Evolutionary conservation across 1,140 invertebrate genomes (phyloP).

Genomic region (Ectropis grisescens): DNA sequence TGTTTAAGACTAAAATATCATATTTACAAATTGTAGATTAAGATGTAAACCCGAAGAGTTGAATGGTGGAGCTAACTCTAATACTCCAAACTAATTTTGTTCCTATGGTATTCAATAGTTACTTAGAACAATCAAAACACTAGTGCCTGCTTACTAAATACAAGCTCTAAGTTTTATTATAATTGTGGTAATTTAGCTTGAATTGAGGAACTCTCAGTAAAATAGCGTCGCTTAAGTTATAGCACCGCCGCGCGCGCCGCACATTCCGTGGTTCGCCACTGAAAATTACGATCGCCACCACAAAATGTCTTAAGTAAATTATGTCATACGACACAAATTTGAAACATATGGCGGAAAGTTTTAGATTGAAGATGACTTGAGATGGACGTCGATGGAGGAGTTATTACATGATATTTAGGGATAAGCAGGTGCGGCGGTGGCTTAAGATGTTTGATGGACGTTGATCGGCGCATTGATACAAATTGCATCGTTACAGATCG

Average conservation of each 20-base stretch:
- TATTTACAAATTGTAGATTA: no score
- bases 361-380: not conserved
- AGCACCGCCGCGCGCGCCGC: conserved; percentile 8
- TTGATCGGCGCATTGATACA: conserved; percentile 39
- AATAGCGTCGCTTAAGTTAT: no score
- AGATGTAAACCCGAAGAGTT: no score
- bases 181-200: no score
- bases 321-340: not conserved
- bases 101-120: no score
- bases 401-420: conserved; percentile 35
- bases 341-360: not conserved
- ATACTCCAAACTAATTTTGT: no score
- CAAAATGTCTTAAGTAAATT: conserved; percentile 7
- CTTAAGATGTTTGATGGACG: conserved; percentile 27
- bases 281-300: conserved; percentile 17
- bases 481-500: conserved; percentile 39
- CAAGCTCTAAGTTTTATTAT: no score
- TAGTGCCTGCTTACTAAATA: no score
- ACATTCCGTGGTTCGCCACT: conserved; percentile 44
- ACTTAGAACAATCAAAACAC: no score
- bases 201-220: no score
- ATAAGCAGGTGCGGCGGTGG: conserved; percentile 38
- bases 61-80: no score
- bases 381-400: conserved; percentile 5
- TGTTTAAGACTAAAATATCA: no score